Evolutionary conservation across 2,888 invertebrate species (phyloP).

Genomic region (Smittia sp.): DNA sequence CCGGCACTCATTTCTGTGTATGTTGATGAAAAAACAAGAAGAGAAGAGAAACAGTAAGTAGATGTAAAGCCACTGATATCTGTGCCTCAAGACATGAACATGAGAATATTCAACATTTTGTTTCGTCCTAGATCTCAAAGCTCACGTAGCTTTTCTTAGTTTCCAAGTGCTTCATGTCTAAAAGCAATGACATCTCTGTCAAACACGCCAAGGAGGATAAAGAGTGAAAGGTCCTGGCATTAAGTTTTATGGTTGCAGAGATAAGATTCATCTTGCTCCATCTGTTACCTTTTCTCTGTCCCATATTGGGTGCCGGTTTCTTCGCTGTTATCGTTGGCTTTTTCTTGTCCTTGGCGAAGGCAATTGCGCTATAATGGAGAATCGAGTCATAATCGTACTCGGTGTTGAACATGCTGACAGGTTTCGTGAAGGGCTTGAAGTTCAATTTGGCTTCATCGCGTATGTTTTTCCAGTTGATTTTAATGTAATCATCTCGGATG

Average conservation of each 20-base stretch:
- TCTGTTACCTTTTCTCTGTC: constrained; percentile 38
- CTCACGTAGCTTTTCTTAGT: not conserved
- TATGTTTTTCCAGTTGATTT: constrained; percentile 39
- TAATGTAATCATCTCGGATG: constrained; percentile 26
- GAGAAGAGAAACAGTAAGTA: not conserved
- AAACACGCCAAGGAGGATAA: too few species aligned
- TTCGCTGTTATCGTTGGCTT: constrained; percentile 29
- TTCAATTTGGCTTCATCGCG: constrained; percentile 34
- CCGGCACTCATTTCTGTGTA: constrained; percentile 44
- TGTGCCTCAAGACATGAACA: not conserved
- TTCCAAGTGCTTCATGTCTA: not conserved
- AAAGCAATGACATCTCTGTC: too few species aligned
- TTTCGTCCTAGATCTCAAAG: too few species aligned
- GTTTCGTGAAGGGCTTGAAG: constrained; percentile 18
- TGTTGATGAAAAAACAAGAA: too few species aligned
- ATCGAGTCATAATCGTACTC: constrained; percentile 40
- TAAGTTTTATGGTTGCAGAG: constrained; percentile 27
- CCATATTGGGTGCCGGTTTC: constrained; percentile 25
- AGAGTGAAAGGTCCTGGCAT: not conserved
- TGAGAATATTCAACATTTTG: not conserved
- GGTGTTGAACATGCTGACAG: constrained; percentile 27
- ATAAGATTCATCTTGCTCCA: constrained; percentile 18
- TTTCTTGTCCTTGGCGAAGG: constrained; percentile 34
- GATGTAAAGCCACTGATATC: not conserved
- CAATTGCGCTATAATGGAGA: constrained; percentile 12